These are phyloP conservation scores for Aplodontia rufa DNA, from an alignment of 2,113 vertebrate genomes.

Conservation along the genomic window DNA sequence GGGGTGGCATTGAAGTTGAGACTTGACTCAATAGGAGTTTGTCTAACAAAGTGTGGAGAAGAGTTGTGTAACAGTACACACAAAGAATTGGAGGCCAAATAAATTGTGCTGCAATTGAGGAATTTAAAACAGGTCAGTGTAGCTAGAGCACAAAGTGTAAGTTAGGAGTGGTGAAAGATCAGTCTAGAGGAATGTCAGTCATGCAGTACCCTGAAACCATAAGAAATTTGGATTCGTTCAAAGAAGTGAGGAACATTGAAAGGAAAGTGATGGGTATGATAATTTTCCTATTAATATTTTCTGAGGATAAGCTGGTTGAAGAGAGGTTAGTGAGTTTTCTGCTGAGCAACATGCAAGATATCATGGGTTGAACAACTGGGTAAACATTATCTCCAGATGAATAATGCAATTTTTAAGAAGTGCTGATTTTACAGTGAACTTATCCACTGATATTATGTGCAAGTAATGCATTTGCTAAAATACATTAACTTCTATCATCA, in stretches of 20 bases:
- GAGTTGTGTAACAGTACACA: not conserved
- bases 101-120: not conserved
- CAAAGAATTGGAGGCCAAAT: not conserved
- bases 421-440: not conserved
- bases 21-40: not conserved
- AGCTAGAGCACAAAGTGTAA: not conserved
- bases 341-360: not conserved
- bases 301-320: not conserved
- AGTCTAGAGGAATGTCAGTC: not conserved
- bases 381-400: not conserved
- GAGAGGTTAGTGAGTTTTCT: slow-evolving; percentile 12
- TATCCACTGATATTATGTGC: not conserved
- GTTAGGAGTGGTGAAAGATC: not conserved
- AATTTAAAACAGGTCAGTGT: not conserved
- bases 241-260: not conserved
- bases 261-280: not conserved
- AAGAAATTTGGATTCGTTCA: not conserved
- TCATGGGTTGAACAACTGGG: not conserved
- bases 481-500: not conserved
- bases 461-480: not conserved
- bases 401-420: not conserved
- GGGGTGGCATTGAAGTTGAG: not conserved
- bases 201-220: not conserved
- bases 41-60: no score
- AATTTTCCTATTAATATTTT: slow-evolving; percentile 8